Conservation (phyloP, 2,113 vertebrate genomes). For the Synchiropus splendidus region DNA sequence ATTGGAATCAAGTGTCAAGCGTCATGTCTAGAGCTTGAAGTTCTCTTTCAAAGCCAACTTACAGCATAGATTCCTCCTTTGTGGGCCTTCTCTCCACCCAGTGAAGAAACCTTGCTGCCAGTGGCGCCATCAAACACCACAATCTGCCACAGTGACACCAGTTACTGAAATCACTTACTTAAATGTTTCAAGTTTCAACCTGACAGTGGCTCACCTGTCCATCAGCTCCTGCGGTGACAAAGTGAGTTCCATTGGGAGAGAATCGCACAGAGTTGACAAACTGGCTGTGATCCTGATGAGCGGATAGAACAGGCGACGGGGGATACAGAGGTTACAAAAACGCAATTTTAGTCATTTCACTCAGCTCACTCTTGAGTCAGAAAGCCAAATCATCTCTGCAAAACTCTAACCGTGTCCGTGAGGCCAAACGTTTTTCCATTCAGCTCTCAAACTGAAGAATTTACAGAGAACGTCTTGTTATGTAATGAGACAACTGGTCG, state of each 20-base stretch:
- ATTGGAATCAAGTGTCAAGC: no score
- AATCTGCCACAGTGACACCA: slow-evolving; percentile 67
- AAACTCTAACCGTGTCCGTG: no score
- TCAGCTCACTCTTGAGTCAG: no score
- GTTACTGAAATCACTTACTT: neutral
- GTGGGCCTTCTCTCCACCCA: slow-evolving; percentile 86
- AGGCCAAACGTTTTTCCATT: neutral
- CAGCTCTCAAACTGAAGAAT: slow-evolving; percentile 5
- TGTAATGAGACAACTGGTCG: slow-evolving; percentile 17
- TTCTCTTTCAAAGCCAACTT: slow-evolving; percentile 65
- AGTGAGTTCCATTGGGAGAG: slow-evolving; percentile 81
- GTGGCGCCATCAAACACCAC: slow-evolving; percentile 81
- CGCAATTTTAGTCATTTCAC: no score
- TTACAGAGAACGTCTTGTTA: slow-evolving; percentile 26
- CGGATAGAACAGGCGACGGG: slow-evolving; percentile 2
- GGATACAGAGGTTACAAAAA: neutral
- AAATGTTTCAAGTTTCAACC: neutral
- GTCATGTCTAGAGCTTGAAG: no score
- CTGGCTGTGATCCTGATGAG: slow-evolving; percentile 74
- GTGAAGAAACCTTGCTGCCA: slow-evolving; percentile 66
- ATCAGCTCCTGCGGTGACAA: slow-evolving; percentile 83
- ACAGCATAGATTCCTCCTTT: slow-evolving; percentile 92
- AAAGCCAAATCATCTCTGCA: no score
- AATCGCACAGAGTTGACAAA: slow-evolving; percentile 94
- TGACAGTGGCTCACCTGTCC: slow-evolving; percentile 73